These are phyloP conservation scores for Sepiola atlantica DNA, from an alignment of 2,888 invertebrate genomes.

Conservation along the genomic window DNA sequence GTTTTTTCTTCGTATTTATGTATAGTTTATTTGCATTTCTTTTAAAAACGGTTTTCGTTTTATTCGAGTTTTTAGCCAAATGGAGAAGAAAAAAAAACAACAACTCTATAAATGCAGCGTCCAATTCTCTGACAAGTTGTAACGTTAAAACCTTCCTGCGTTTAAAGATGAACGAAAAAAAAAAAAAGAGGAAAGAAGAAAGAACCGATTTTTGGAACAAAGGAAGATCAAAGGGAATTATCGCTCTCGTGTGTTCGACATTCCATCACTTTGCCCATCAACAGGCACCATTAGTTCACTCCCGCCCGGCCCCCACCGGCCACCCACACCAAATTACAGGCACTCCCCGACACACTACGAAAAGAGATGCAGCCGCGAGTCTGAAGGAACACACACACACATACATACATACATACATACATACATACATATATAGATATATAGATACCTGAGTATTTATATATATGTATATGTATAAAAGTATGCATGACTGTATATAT, in stretches of 20 bases:
- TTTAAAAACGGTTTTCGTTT: not conserved
- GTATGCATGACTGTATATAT: too few species aligned
- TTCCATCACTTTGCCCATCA: not conserved
- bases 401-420: not conserved
- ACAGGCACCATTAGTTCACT: not conserved
- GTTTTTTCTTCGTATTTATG: not conserved
- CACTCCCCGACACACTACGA: not conserved
- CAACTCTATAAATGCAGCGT: not conserved
- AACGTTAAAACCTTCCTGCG: not conserved
- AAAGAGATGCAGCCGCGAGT: not conserved
- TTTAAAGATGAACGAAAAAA: not conserved
- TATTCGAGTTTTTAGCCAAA: too few species aligned
- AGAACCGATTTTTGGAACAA: not conserved
- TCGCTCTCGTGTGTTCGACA: not conserved
- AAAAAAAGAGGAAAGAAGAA: not conserved
- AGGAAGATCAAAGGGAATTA: not conserved
- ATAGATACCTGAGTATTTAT: too few species aligned
- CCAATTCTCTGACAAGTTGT: not conserved
- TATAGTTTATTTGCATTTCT: not conserved
- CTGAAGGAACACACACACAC: not conserved
- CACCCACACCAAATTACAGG: not conserved
- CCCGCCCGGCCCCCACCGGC: not conserved
- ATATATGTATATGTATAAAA: too few species aligned
- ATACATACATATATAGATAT: too few species aligned
- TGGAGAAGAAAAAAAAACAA: not conserved